phyloP scores from a whole-genome alignment of 2,888 invertebrate genomes.

The Hypolimnas misippus region DNA sequence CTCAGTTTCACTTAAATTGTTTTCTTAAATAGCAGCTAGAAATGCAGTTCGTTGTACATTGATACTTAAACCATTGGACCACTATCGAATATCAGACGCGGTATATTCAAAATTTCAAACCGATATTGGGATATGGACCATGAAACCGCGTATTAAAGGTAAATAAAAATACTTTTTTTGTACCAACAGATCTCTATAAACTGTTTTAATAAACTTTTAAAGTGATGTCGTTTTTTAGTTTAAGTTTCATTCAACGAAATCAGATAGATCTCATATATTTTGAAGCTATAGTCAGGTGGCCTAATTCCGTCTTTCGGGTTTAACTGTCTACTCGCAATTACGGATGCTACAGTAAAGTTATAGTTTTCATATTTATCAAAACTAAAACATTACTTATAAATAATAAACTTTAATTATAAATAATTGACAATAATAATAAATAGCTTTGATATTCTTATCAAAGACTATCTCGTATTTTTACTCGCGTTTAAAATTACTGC shows the following conservation, averaged over 20 bases:
- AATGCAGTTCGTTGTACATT: constrained; percentile 40
- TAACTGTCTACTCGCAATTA: too few species aligned
- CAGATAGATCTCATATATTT: too few species aligned
- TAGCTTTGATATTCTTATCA: too few species aligned
- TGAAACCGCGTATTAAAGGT: constrained; percentile 54
- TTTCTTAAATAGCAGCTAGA: constrained; percentile 31
- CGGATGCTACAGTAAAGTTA: too few species aligned
- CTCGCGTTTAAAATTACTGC: too few species aligned
- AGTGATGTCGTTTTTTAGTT: neutral
- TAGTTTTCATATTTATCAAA: too few species aligned
- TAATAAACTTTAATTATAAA: too few species aligned
- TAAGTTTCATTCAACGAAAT: neutral
- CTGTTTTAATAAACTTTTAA: constrained; percentile 14
- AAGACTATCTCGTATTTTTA: too few species aligned
- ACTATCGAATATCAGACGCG: constrained; percentile 64
- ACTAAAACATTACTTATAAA: too few species aligned
- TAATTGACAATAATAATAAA: too few species aligned
- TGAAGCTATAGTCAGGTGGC: too few species aligned
- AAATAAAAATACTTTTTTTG: constrained; percentile 33
- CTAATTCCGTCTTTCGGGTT: too few species aligned
- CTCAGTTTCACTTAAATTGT: constrained; percentile 18
- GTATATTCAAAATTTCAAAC: constrained; percentile 59
- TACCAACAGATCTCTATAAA: constrained; percentile 21
- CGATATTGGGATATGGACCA: constrained; percentile 64
- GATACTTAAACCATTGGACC: constrained; percentile 41